Conservation (phyloP, 2,888 invertebrate genomes). For the Steromphala cineraria region DNA sequence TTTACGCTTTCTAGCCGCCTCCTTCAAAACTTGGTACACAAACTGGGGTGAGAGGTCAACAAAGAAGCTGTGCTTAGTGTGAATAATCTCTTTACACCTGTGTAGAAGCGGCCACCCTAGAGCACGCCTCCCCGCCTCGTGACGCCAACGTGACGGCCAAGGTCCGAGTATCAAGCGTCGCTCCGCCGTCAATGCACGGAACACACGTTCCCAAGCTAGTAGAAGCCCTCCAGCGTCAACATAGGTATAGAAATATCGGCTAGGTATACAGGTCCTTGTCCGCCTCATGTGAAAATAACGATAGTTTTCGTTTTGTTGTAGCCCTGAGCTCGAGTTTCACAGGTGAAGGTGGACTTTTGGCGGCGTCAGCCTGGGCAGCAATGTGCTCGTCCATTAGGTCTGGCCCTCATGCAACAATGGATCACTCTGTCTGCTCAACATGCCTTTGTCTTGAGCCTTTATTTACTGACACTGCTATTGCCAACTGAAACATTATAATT, state of each 20-base stretch:
- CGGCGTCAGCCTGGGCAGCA: too few relatives aligned
- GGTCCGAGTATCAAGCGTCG: background rate
- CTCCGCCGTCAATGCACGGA: background rate
- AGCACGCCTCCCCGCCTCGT: background rate
- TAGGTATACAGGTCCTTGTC: background rate
- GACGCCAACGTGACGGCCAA: background rate
- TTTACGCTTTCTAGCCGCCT: too few relatives aligned
- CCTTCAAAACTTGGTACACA: background rate
- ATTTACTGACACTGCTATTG: too few relatives aligned
- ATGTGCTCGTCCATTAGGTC: too few relatives aligned
- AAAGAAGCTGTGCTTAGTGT: background rate
- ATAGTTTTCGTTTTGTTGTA: background rate
- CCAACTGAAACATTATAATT: too few relatives aligned
- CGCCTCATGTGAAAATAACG: background rate
- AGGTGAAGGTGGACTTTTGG: background rate
- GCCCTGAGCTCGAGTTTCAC: background rate
- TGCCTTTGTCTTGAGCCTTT: too few relatives aligned
- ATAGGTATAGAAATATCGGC: background rate
- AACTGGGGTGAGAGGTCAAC: background rate
- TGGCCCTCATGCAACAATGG: too few relatives aligned
- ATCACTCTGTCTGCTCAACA: too few relatives aligned
- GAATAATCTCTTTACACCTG: too few relatives aligned
- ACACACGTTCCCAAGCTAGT: background rate
- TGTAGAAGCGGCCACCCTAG: background rate
- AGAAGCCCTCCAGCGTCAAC: background rate